phyloP scores from a whole-genome alignment of 2,797 vertebrate genomes.

The Sorex maritimensis region DNA sequence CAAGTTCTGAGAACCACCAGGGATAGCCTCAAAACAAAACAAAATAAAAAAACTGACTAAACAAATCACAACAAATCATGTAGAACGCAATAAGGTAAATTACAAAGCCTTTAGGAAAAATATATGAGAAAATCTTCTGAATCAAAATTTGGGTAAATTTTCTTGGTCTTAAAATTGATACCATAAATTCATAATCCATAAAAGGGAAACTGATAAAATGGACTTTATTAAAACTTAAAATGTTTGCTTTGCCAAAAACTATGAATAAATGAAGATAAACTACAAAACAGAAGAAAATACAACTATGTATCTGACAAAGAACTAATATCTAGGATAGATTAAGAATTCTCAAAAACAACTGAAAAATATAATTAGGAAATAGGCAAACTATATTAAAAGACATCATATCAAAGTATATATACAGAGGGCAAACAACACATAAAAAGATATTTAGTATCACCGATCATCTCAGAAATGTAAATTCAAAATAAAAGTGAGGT shows the following conservation, averaged over 20 bases:
- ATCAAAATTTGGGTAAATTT: neutral
- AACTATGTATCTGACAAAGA: neutral
- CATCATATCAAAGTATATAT: neutral
- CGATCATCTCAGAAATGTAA: conserved; percentile 18
- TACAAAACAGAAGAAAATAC: conserved; percentile 3
- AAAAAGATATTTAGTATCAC: neutral
- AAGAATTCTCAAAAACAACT: conserved; percentile 31
- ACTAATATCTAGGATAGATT: neutral
- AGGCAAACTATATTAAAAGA: neutral
- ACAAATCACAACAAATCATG: neutral
- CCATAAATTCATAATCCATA: neutral
- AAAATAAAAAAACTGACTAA: too few relatives aligned
- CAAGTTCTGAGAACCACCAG: too few relatives aligned
- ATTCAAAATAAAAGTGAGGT: conserved; percentile 31
- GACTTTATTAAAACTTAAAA: neutral
- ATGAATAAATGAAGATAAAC: conserved; percentile 16
- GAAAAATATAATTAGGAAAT: neutral
- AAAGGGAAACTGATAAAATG: conserved; percentile 21
- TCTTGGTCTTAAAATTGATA: neutral
- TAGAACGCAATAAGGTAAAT: neutral
- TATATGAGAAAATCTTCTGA: neutral
- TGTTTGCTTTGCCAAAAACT: conserved; percentile 11
- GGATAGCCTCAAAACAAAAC: too few relatives aligned
- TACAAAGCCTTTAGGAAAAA: neutral
- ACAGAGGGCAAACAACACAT: too few relatives aligned